Evolutionary conservation across 2,113 vertebrate genomes (phyloP), one percentile per base, ranked within the genome.

Genomic region (Solea solea): DNA sequence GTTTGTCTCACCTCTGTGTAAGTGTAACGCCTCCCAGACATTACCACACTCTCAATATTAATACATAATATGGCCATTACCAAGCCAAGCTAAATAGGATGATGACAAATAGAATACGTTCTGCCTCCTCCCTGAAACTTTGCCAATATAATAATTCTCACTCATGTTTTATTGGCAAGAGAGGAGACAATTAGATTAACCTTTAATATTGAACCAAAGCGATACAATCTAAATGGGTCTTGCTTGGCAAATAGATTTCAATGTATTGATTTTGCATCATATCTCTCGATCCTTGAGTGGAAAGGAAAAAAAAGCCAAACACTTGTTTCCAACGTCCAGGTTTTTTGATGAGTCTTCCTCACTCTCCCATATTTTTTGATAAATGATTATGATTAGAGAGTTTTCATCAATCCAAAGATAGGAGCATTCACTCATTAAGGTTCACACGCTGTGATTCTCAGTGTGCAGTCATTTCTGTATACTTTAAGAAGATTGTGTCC

Each of bases 181-280:
- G 81, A 75, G 64, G 78, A 82, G 81, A 77, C 58, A 79, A 89
- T 88, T 89, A 84, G 84, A 92, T 92, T 90, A 91, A 91, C 89
- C 90, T 92, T 93, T 89, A 83, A 82, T 88, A 90, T 88, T 82
- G 82, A 89, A 90, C 84, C 78, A 76, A 76, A 81, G 84, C 61
- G 74, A 87, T 86, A 80, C 90, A 88, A 86, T 81, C 81, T 85
- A 89, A 90, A 92, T 81, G 87, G 86, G 69, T 59, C 73, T 66
- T 78, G 69, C 72, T 80, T 86, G 86, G 88, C 85, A 82, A 80
- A 83, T 82, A 74, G 76, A 88, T 90, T 81, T 86, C 57, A 83
- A 74, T 70, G 65, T 86, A 90, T 90, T 88, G 89, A 90, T 92
- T 89, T 73, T 59, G 86, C 87, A 88, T 90, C 60, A 75, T 85